phyloP scores from a whole-genome alignment of 2,888 invertebrate genomes.

The Volucella zonaria region DNA sequence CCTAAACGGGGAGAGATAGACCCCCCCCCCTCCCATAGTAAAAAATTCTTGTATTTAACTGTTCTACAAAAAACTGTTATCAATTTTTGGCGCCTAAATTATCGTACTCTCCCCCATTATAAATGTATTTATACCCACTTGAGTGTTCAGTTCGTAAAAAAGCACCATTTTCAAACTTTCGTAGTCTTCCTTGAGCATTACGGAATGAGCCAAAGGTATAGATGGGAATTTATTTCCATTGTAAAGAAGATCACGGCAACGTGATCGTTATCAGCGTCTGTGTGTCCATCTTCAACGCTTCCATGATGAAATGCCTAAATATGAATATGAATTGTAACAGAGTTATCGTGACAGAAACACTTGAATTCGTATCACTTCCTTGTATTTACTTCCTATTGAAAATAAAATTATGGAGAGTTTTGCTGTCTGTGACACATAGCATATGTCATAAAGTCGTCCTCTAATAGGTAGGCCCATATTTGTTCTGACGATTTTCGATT shows the following conservation, averaged over 20 bases:
- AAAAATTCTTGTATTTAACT: no score
- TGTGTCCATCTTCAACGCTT: background rate
- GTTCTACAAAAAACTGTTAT: no score
- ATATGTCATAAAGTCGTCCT: constrained; percentile 42
- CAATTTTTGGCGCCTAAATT: no score
- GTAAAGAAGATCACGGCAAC: background rate
- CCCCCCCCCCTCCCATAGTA: no score
- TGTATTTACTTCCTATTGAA: constrained; percentile 47
- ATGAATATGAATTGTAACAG: constrained; percentile 55
- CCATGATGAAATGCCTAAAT: constrained; percentile 8
- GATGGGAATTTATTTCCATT: no score
- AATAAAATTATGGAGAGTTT: constrained; percentile 38
- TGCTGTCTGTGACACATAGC: constrained; percentile 33
- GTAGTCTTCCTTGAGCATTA: no score
- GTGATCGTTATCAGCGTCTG: background rate
- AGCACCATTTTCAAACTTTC: no score
- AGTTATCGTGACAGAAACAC: constrained; percentile 36
- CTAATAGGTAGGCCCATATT: constrained; percentile 36
- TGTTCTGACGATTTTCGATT: background rate
- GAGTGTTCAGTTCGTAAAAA: no score
- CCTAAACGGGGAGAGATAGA: no score
- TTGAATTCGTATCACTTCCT: constrained; percentile 40
- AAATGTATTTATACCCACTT: no score
- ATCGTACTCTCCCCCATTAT: no score
- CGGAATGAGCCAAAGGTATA: no score